Conservation (phyloP, 2,797 vertebrate species). For the Lacerta bilineata region DNA sequence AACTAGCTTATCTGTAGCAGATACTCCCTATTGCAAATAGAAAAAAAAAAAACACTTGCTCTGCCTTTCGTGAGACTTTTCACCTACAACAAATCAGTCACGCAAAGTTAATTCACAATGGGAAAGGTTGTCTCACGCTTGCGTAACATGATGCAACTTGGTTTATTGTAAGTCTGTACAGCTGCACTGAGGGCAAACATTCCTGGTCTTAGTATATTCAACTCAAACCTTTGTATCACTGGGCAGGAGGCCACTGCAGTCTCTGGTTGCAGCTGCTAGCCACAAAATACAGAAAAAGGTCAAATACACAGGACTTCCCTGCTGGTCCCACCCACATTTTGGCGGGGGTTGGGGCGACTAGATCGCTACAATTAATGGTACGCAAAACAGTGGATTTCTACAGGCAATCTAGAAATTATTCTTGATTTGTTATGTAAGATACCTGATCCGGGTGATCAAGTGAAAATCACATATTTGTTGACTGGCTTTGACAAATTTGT, state of each 20-base stretch:
- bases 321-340: neutral
- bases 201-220: too few species aligned
- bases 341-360: fast-evolving
- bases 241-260: neutral
- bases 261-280: neutral
- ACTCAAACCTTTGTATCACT: neutral
- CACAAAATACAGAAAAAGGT: neutral
- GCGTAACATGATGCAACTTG: neutral
- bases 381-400: neutral
- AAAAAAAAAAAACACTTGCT: too few species aligned
- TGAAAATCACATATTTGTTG: neutral
- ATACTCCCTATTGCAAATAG: too few species aligned
- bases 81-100: neutral
- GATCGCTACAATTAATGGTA: neutral
- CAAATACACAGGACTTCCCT: neutral
- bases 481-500: too few species aligned
- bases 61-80: neutral
- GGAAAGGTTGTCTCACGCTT: neutral
- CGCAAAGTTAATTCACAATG: neutral
- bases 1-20: too few species aligned
- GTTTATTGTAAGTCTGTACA: neutral
- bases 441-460: neutral
- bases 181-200: neutral
- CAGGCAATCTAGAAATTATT: too few species aligned
- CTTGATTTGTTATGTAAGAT: too few species aligned